phyloP scores from a whole-genome alignment of 2,888 invertebrate genomes.

The Platypus cylindrus region DNA sequence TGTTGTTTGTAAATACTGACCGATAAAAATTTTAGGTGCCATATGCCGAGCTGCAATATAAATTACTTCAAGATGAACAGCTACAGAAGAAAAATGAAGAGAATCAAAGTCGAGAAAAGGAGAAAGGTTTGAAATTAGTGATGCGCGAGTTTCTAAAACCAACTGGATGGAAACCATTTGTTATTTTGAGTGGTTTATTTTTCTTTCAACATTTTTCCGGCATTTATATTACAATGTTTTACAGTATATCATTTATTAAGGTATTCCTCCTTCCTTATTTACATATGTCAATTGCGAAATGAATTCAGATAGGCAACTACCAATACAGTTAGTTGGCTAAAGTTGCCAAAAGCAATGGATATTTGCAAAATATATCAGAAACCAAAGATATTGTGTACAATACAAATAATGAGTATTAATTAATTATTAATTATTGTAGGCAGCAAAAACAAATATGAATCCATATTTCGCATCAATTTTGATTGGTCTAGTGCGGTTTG shows the following conservation, averaged over 20 bases:
- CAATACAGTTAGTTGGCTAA: too few relatives aligned
- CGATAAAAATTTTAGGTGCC: constrained; percentile 25
- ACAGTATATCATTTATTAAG: constrained; percentile 45
- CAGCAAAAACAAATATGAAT: constrained; percentile 39
- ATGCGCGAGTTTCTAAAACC: constrained; percentile 38
- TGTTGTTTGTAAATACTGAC: constrained; percentile 3
- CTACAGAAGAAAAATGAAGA: constrained; percentile 34
- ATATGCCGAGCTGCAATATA: constrained; percentile 39
- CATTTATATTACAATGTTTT: constrained; percentile 49
- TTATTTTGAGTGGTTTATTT: constrained; percentile 41
- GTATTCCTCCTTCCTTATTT: too few relatives aligned
- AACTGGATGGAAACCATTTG: constrained; percentile 45
- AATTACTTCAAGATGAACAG: constrained; percentile 39
- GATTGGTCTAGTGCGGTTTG: constrained; percentile 42
- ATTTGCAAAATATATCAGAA: neutral
- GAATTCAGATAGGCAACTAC: neutral
- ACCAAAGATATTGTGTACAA: neutral
- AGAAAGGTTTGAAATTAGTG: constrained; percentile 28
- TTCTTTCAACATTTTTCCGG: constrained; percentile 47
- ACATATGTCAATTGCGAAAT: too few relatives aligned
- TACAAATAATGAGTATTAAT: neutral
- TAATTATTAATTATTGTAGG: constrained; percentile 26
- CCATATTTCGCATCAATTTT: constrained; percentile 43
- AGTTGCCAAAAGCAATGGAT: neutral
- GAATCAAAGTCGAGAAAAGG: constrained; percentile 15